Evolutionary conservation across 1,140 invertebrate genomes (phyloP).

Genomic region (Drosophila kanapiae): DNA sequence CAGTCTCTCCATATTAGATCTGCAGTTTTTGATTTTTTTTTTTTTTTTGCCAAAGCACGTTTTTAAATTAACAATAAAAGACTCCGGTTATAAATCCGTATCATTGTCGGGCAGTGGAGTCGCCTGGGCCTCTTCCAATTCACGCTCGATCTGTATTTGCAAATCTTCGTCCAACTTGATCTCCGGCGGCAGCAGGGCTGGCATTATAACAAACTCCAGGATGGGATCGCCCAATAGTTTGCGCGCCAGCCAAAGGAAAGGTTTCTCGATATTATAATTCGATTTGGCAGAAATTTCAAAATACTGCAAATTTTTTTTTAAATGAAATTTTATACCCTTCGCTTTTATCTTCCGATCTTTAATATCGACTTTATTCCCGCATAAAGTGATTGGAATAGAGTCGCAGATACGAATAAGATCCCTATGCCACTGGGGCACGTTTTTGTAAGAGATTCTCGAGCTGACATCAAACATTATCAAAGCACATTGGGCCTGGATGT

Average conservation of each 20-base stretch:
- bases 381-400: slow-evolving; percentile 99
- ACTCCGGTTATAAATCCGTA: slow-evolving; percentile 93
- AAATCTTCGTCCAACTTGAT: slow-evolving; percentile 99
- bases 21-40: too few relatives aligned
- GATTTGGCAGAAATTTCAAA: slow-evolving; percentile 99
- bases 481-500: slow-evolving; percentile 99
- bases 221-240: slow-evolving; percentile 99
- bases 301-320: slow-evolving; percentile 99
- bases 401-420: slow-evolving; percentile 99
- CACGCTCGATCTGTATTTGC: slow-evolving; percentile 98
- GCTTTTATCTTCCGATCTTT: slow-evolving; percentile 99
- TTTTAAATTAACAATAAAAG: slow-evolving; percentile 49
- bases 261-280: slow-evolving; percentile 99
- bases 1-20: too few relatives aligned
- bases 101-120: slow-evolving; percentile 97
- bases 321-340: slow-evolving; percentile 99
- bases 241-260: slow-evolving; percentile 99
- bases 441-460: slow-evolving; percentile 99
- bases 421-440: slow-evolving; percentile 99
- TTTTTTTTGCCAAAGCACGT: too few relatives aligned
- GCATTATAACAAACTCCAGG: slow-evolving; percentile 99
- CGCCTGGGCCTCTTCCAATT: slow-evolving; percentile 97
- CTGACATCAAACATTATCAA: slow-evolving; percentile 99
- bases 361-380: slow-evolving; percentile 99
- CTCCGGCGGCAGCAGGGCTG: slow-evolving; percentile 98